Base-by-base conservation (phyloP, 2,113 vertebrate genomes). In the Megaleporinus macrocephalus region DNA sequence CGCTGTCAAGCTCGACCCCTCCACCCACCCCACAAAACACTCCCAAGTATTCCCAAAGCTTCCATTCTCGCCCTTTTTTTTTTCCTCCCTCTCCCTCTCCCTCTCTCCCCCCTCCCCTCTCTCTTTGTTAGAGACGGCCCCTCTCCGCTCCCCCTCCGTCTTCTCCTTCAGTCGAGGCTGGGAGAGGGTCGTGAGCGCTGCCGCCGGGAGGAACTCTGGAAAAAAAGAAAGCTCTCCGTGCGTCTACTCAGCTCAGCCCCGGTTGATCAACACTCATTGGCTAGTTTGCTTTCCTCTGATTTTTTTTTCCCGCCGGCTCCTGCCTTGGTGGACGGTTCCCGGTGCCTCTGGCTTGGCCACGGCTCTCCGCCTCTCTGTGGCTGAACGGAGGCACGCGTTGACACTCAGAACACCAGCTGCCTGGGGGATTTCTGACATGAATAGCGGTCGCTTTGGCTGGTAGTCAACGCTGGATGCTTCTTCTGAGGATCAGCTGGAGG, bases 401-500 rank as follows among this genome's bases (percentile, higher is more conserved):
- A 92, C 89, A 89, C 86, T 27, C 86, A 87, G 90, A 91, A 88
- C 90, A 91, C 90, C 91, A 91, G 90, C 90, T 89, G 87, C 89
- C 89, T 83, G 80, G 85, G 91, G 88, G 89, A 90, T 90, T 88
- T 86, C 73, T 65, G 51, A 87, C 77, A 80, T 81, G 88, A 91
- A 89, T 80, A 88, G 91, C 87, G 90, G 81, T 87, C 88, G 85
- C 88, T 89, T 91, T 89, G 88, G 86, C 87, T 88, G 87, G 80
- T 78, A 47, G 74, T 87, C 86, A 91, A 84, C 71, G 87, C 87
- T 87, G 88, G 90, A 84, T 73, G 87, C 87, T 87, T 82, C 73
- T 63, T 78, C 77, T 41, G 81, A 86, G 86, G 78, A 88, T 80
- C 81, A 82, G 80, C 86, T 78, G 83, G 84, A 87, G 82, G 78